phyloP scores from a whole-genome alignment of 2,888 invertebrate genomes.

The Pseudanteris insignis region DNA sequence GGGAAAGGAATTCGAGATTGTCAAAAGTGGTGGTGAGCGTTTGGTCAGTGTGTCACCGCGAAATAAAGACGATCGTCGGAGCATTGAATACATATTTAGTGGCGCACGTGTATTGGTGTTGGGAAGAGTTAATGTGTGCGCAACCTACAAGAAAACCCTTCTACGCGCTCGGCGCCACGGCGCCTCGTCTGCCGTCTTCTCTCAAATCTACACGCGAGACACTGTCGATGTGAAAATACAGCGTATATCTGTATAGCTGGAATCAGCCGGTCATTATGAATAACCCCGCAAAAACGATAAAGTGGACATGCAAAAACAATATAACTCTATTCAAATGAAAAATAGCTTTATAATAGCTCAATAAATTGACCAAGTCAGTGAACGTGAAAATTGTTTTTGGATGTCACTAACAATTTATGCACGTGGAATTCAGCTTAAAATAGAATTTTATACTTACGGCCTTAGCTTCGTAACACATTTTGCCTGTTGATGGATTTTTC shows the following conservation, averaged over 20 bases:
- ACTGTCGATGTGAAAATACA: conserved; percentile 40
- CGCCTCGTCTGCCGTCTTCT: conserved; percentile 57
- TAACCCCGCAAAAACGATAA: conserved; percentile 21
- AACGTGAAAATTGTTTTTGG: too few species aligned
- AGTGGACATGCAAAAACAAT: conserved; percentile 15
- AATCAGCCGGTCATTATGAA: conserved; percentile 36
- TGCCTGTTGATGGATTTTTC: too few species aligned
- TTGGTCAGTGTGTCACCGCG: conserved; percentile 42
- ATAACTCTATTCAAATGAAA: background rate
- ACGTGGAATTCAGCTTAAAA: too few species aligned
- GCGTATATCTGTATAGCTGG: conserved; percentile 32
- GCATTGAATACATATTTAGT: conserved; percentile 42
- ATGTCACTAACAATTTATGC: too few species aligned
- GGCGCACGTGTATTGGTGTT: conserved; percentile 26
- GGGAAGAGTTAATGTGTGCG: conserved; percentile 48
- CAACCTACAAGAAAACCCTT: conserved; percentile 66
- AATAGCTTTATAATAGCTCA: too few species aligned
- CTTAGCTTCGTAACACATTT: too few species aligned
- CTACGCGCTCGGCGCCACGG: conserved; percentile 66
- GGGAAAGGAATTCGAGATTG: conserved; percentile 35
- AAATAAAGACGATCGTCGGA: conserved; percentile 46
- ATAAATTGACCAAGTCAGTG: too few species aligned
- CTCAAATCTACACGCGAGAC: conserved; percentile 36
- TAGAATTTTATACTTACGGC: too few species aligned
- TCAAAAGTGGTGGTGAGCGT: conserved; percentile 44